These are phyloP conservation scores for Eupithecia abbreviata DNA, from an alignment of 2,888 invertebrate genomes.

Conservation along the genomic window DNA sequence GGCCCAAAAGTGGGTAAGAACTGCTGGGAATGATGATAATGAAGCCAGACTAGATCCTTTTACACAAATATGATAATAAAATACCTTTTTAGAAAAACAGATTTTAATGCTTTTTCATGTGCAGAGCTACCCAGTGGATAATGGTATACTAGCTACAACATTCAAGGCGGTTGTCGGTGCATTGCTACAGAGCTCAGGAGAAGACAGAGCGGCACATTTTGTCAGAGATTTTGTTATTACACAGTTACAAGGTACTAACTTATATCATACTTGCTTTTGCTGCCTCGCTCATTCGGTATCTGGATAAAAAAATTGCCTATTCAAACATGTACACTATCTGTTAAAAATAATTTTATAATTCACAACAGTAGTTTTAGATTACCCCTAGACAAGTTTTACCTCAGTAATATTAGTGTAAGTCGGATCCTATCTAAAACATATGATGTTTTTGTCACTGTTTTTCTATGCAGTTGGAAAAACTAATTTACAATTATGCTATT, in stretches of 20 bases:
- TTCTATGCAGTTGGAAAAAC: too few relatives aligned
- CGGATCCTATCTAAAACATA: too few relatives aligned
- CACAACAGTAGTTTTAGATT: too few relatives aligned
- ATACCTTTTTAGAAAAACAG: not conserved
- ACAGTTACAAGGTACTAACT: constrained; percentile 86
- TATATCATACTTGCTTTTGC: not conserved
- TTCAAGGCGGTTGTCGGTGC: constrained; percentile 93
- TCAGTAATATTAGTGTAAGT: too few relatives aligned
- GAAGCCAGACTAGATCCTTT: not conserved
- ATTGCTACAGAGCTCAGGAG: constrained; percentile 86
- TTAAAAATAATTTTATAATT: too few relatives aligned
- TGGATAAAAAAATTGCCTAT: too few relatives aligned
- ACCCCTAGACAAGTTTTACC: too few relatives aligned
- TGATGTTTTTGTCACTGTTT: too few relatives aligned
- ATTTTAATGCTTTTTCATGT: not conserved
- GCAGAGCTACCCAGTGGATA: constrained; percentile 89
- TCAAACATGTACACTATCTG: too few relatives aligned
- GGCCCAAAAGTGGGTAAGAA: too few relatives aligned
- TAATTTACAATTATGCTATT: too few relatives aligned
- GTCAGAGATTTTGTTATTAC: constrained; percentile 94
- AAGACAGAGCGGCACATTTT: constrained; percentile 88
- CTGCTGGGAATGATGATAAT: not conserved
- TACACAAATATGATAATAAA: not conserved
- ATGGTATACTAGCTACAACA: constrained; percentile 86
- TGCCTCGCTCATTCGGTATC: too few relatives aligned